Evolutionary conservation across 2,888 invertebrate species (phyloP).

Genomic region (Volucella zonaria): DNA sequence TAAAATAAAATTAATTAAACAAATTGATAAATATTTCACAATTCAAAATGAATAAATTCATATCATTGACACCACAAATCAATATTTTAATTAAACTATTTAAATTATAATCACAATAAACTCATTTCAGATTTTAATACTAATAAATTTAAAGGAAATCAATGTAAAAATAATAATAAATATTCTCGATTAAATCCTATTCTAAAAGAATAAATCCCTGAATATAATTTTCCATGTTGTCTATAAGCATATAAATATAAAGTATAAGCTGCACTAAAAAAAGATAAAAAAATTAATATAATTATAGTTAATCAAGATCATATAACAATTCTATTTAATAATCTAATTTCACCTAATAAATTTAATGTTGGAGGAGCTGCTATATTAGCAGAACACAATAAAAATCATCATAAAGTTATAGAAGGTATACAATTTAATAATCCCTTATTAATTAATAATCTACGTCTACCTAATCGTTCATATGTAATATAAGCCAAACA

Average conservation of each 20-base stretch:
- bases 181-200: slow-evolving; percentile 84
- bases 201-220: slow-evolving; percentile 83
- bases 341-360: slow-evolving; percentile 87
- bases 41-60: slow-evolving; percentile 84
- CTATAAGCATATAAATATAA: slow-evolving; percentile 86
- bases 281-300: slow-evolving; percentile 85
- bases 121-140: slow-evolving; percentile 84
- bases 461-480: slow-evolving; percentile 86
- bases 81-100: slow-evolving; percentile 88
- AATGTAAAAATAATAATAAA: slow-evolving; percentile 86
- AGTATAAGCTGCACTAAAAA: slow-evolving; percentile 87
- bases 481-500: slow-evolving; percentile 87
- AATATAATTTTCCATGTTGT: slow-evolving; percentile 85
- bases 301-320: slow-evolving; percentile 84
- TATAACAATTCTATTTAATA: slow-evolving; percentile 85
- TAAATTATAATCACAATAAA: slow-evolving; percentile 84
- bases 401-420: slow-evolving; percentile 86
- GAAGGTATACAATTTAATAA: slow-evolving; percentile 85
- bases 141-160: slow-evolving; percentile 86
- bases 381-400: slow-evolving; percentile 86
- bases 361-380: slow-evolving; percentile 87
- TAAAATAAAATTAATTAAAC: slow-evolving; percentile 84
- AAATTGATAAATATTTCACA: slow-evolving; percentile 83
- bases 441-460: slow-evolving; percentile 86
- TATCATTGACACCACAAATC: slow-evolving; percentile 87